Conservation (phyloP, 2,888 invertebrate genomes). For the Epinotia bilunana region DNA sequence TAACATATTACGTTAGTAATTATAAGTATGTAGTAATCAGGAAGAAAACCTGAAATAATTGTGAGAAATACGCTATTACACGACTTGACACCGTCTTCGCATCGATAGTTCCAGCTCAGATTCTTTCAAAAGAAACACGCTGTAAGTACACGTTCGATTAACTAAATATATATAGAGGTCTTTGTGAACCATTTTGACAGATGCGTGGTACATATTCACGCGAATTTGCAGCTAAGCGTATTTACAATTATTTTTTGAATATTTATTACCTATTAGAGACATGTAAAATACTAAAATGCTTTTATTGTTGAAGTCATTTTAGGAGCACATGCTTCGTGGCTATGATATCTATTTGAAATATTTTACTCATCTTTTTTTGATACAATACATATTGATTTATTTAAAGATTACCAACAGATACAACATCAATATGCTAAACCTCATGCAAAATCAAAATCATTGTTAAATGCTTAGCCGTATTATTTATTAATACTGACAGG, state of each 20-base stretch:
- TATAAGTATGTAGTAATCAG: slow-evolving; percentile 11
- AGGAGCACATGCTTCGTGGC: no score
- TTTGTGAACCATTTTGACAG: slow-evolving; percentile 8
- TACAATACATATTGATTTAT: no score
- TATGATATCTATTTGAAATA: no score
- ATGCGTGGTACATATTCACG: background rate
- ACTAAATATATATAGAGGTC: background rate
- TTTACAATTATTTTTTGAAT: background rate
- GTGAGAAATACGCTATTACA: slow-evolving; percentile 10
- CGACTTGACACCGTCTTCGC: slow-evolving; percentile 27
- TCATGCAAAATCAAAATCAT: no score
- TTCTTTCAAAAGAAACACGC: background rate
- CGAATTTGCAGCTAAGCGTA: background rate
- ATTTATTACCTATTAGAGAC: no score
- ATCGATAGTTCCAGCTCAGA: slow-evolving; percentile 17
- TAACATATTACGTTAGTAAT: background rate
- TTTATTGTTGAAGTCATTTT: no score
- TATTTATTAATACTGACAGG: no score
- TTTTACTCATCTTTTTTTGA: no score
- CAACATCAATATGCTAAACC: no score
- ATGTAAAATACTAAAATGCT: no score
- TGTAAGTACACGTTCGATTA: background rate
- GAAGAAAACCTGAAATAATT: background rate
- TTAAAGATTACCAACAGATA: no score
- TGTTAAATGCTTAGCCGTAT: no score